Evolutionary conservation across 2,888 invertebrate species (phyloP), one percentile per base, ranked within the genome.

Genomic region (Xylophagus ater): DNA sequence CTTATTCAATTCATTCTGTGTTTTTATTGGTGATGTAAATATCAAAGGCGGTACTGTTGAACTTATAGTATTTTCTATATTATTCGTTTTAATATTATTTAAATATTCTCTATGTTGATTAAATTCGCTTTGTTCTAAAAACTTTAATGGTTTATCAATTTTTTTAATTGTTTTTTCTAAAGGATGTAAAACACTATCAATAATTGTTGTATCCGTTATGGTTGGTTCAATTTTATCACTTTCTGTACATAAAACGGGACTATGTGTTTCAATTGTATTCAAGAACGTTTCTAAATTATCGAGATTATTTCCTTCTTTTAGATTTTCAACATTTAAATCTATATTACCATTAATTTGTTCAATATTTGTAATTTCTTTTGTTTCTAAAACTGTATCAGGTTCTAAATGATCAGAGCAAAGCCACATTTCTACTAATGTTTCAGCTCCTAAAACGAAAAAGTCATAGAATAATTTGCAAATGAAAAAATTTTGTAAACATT

Each of bases 361-460:
- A 4, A 10, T 12, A 3, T 37, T 23, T 19, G 25, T 4, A n/a
- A 13, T 19, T 25, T 10, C 6, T 4, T 20, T 5, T 23, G 2
- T 5, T 21, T 5, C 23, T 10, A 12, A 26, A 26, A 13, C 5
- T 26, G 26, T 10, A n/a, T 13, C 26, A 10, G 8, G n/a, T 23
- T 25, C 12, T n/a, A 18, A 17, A 15, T 10, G 44, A 25, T 68
- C 67, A 23, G 68, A 67, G 52, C 74, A 72, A 0, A 80, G 49
- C 77, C 80, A 82, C 4, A 84, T 71, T 51, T 84, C 81, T 0
- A 81, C 73, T 8, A 81, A 57, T 1, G 87, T 89, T 67, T 90
- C 89, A 9, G 82, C 77, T 28, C 88, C 86, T 77, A 60, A 10
- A 68, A 61, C 28, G 48, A 47, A 44, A 48, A 28, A 35, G 5